Conservation (phyloP, 2,113 vertebrate genomes). For the Coptodon bakossiorum region DNA sequence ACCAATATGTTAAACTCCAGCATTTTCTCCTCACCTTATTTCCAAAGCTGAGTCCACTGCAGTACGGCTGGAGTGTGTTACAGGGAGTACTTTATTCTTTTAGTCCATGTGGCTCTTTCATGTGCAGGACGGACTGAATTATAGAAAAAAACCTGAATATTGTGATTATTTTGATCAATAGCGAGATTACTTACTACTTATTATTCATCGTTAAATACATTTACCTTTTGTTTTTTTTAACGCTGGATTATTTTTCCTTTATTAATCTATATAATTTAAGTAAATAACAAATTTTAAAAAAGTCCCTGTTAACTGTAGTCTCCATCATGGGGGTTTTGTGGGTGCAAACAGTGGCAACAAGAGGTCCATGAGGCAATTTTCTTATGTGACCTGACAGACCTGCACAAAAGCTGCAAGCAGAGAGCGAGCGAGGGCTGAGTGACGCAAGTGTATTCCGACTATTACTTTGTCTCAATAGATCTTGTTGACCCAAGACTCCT, state of each 20-base stretch:
- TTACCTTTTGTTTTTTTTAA: background rate
- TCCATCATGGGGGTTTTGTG: background rate
- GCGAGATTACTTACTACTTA: background rate
- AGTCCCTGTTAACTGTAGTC: background rate
- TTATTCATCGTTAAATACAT: background rate
- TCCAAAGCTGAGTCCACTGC: slow-evolving; percentile 9
- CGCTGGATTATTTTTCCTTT: background rate
- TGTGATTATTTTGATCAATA: background rate
- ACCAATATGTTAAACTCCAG: background rate
- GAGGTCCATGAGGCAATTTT: background rate
- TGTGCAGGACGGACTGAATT: background rate
- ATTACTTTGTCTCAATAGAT: background rate
- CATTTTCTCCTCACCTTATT: background rate
- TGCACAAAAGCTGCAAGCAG: background rate
- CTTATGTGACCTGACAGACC: background rate
- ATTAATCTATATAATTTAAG: background rate
- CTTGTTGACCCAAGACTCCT: background rate
- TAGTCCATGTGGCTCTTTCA: slow-evolving; percentile 8
- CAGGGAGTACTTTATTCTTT: slow-evolving; percentile 11
- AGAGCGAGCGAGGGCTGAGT: background rate
- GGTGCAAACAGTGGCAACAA: background rate
- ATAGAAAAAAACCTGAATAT: background rate
- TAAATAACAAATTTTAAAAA: background rate
- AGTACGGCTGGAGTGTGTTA: background rate
- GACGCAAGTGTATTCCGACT: background rate